phyloP scores from a whole-genome alignment of 2,888 invertebrate species.

The Plebejus melissa region DNA sequence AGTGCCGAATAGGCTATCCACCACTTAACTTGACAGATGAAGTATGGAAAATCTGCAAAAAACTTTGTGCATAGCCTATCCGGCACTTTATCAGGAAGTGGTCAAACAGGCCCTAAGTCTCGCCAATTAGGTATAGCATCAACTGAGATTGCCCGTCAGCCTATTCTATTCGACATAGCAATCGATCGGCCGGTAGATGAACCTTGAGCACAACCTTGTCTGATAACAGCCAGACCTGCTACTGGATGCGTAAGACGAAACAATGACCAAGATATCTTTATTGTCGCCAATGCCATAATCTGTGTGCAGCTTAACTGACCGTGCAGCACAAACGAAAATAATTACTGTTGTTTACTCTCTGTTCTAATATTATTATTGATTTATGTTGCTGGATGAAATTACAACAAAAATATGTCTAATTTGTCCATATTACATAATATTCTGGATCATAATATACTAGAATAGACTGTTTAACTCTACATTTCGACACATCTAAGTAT shows the following conservation, averaged over 20 bases:
- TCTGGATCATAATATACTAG: background rate
- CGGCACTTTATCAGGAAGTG: no score
- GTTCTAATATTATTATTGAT: background rate
- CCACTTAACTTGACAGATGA: no score
- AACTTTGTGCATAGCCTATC: no score
- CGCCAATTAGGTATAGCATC: background rate
- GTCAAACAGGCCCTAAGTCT: no score
- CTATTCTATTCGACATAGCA: background rate
- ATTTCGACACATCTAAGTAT: no score
- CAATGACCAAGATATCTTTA: conserved; percentile 9
- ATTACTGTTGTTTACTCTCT: background rate
- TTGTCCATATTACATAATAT: no score
- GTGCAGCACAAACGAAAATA: background rate
- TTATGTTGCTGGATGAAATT: background rate
- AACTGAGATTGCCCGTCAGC: background rate
- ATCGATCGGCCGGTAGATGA: background rate
- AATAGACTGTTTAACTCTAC: no score
- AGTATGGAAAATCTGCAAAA: no score
- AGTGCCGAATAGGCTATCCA: no score
- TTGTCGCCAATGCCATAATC: conserved; percentile 1
- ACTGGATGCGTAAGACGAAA: conserved; percentile 4
- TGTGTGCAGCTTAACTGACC: background rate
- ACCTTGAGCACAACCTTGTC: conserved; percentile 14
- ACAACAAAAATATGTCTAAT: no score
- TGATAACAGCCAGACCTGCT: background rate